Conservation (phyloP, 2,888 invertebrate species). For the Helicoverpa assulta region DNA sequence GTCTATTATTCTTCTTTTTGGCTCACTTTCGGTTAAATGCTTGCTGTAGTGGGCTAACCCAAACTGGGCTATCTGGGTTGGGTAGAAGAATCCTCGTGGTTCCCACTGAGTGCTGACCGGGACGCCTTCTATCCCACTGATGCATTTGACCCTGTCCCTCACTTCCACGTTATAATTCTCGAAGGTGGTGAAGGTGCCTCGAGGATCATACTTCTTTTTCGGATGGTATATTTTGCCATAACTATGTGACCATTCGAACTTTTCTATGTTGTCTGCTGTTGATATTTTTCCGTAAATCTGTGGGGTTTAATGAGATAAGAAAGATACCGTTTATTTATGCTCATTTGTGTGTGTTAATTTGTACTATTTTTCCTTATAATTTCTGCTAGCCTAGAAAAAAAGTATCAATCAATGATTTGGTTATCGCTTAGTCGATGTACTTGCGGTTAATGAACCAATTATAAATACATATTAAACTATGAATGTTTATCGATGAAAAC, state of each 20-base stretch:
- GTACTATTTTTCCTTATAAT: background rate
- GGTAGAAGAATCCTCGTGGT: constrained; percentile 98
- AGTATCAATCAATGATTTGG: background rate
- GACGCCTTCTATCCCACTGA: constrained; percentile 97
- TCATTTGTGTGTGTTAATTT: no score
- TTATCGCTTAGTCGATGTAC: background rate
- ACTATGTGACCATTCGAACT: constrained; percentile 98
- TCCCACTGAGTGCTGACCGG: constrained; percentile 99
- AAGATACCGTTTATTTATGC: background rate
- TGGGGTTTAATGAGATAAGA: background rate
- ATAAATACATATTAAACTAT: background rate
- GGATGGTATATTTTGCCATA: constrained; percentile 97
- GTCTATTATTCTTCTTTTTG: constrained; percentile 92
- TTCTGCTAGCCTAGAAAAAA: background rate
- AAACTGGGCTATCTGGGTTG: constrained; percentile 99
- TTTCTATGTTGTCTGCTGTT: constrained; percentile 93
- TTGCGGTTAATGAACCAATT: background rate
- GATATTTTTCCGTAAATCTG: constrained; percentile 96
- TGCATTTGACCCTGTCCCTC: constrained; percentile 98
- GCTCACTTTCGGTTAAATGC: constrained; percentile 96
- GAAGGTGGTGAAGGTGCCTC: constrained; percentile 98
- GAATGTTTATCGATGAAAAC: background rate
- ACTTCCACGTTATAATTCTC: constrained; percentile 99
- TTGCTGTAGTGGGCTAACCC: constrained; percentile 99
- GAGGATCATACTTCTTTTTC: constrained; percentile 96